Evolutionary conservation across 2,113 vertebrate genomes (phyloP).

Genomic region (Phalacrocorax aristotelis): DNA sequence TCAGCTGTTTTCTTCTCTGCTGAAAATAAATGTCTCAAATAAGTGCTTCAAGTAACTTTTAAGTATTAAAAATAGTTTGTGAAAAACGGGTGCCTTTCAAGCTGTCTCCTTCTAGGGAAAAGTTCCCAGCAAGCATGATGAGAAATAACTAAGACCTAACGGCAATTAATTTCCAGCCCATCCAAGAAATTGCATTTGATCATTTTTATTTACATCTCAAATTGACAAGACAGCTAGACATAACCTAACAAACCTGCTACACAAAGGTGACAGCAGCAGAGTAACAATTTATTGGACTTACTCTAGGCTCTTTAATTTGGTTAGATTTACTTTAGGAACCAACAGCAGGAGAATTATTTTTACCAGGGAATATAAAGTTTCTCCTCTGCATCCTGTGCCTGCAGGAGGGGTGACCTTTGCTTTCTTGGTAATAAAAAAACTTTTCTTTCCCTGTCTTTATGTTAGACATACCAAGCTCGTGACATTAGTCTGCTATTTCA

Average conservation of each 20-base stretch:
- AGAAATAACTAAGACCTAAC: neutral
- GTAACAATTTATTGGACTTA: neutral
- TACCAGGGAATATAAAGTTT: neutral
- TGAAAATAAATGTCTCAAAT: neutral
- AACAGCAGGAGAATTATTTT: neutral
- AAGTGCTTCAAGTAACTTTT: conserved; percentile 18
- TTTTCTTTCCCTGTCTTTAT: neutral
- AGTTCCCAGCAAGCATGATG: neutral
- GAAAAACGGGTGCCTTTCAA: conserved; percentile 35
- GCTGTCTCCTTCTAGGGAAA: conserved; percentile 44
- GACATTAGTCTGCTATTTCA: neutral
- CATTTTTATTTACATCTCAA: neutral
- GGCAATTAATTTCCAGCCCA: neutral
- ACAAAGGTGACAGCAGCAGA: neutral
- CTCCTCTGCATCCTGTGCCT: neutral
- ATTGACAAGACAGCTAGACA: neutral
- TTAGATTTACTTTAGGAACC: neutral
- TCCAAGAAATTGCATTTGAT: neutral
- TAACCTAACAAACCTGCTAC: neutral
- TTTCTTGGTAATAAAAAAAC: conserved; percentile 29
- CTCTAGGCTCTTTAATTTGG: neutral
- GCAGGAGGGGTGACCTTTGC: neutral
- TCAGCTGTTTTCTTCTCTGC: conserved; percentile 5
- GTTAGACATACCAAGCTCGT: neutral
- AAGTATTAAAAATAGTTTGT: conserved; percentile 58